Conservation (phyloP, 1,140 invertebrate species). For the Cataglyphis hispanica region DNA sequence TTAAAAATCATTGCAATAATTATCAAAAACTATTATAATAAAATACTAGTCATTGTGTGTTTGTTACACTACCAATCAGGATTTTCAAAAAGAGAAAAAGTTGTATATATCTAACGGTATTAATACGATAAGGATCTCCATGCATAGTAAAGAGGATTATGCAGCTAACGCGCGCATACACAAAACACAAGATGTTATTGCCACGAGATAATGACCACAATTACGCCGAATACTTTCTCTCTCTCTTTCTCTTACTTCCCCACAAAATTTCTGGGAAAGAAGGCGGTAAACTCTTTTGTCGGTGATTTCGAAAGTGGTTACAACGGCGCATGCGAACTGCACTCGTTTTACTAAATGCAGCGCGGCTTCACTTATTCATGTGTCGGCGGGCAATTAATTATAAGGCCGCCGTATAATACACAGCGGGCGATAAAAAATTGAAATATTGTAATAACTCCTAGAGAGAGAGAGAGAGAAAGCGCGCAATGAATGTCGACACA, state of each 20-base stretch:
- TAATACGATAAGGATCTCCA: neutral
- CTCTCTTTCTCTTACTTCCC: neutral
- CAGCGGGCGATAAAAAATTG: constrained; percentile 47
- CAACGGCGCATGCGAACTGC: neutral
- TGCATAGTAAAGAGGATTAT: neutral
- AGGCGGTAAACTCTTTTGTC: neutral
- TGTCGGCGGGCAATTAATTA: constrained; percentile 47
- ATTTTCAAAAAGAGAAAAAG: neutral
- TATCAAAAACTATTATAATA: neutral
- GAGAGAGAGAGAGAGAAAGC: neutral
- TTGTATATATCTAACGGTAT: neutral
- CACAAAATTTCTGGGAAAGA: neutral
- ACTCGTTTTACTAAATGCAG: constrained; percentile 23
- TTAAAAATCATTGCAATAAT: neutral
- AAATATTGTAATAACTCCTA: constrained; percentile 61
- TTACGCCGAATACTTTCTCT: neutral
- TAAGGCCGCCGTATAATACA: constrained; percentile 53
- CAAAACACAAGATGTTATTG: neutral
- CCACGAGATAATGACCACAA: constrained; percentile 7
- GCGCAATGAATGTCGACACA: constrained; percentile 54
- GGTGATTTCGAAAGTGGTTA: constrained; percentile 28
- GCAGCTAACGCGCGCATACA: neutral
- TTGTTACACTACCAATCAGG: no score
- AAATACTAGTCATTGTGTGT: neutral
- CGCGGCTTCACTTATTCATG: constrained; percentile 45